These are phyloP conservation scores for Donacobius atricapilla DNA, from an alignment of 2,113 vertebrate species.

Conservation along the genomic window DNA sequence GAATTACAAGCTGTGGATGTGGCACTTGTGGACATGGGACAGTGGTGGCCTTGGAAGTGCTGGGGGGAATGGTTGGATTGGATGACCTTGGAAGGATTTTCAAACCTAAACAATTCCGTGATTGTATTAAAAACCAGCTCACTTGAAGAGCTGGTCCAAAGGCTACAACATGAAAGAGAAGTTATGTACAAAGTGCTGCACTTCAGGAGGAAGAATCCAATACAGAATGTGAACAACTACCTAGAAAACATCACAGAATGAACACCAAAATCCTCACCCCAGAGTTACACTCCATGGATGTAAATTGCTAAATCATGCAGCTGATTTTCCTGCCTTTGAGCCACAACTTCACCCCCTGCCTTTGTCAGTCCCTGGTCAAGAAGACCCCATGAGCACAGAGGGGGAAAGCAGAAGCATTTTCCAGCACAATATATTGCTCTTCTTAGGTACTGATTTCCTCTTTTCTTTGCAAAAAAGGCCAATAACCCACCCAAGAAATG, in stretches of 20 bases:
- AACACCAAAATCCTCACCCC: background rate
- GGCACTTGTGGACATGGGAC: accelerated
- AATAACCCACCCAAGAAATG: background rate
- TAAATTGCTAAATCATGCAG: background rate
- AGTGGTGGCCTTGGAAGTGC: background rate
- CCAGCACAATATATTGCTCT: background rate
- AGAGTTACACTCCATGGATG: background rate
- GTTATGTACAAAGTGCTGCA: background rate
- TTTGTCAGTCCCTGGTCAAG: background rate
- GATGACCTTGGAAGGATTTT: background rate
- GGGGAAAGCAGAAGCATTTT: background rate
- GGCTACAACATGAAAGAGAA: background rate
- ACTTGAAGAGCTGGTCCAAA: background rate
- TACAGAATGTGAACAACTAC: accelerated
- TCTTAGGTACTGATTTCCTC: background rate
- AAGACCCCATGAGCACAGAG: background rate
- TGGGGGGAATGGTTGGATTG: background rate
- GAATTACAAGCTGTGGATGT: background rate
- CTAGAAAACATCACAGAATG: background rate
- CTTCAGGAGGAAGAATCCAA: background rate
- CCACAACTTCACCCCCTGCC: background rate
- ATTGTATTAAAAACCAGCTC: background rate
- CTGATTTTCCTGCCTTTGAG: background rate
- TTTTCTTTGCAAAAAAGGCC: background rate
- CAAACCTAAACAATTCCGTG: background rate